phyloP scores from a whole-genome alignment of 2,113 vertebrate species.

The Globicephala melas region DNA sequence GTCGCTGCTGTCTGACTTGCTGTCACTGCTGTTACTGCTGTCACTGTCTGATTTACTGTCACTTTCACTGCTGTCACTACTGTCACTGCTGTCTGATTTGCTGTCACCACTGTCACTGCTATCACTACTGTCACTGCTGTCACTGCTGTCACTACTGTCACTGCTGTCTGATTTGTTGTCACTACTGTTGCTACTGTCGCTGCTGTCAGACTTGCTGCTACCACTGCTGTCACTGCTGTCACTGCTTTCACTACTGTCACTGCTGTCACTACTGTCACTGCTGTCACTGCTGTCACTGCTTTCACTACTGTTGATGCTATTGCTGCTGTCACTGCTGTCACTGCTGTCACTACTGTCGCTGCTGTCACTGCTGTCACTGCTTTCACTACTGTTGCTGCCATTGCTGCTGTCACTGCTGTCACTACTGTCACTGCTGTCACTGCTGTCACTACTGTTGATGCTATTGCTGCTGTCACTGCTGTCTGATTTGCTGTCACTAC shows the following conservation, averaged over 20 bases:
- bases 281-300: background rate
- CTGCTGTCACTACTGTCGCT: background rate
- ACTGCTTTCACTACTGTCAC: background rate
- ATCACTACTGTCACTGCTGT: background rate
- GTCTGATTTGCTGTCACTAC: rapidly evolving
- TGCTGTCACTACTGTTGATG: background rate
- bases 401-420: background rate
- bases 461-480: background rate
- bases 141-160: background rate
- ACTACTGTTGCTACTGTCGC: background rate
- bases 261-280: background rate
- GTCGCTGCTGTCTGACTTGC: rapidly evolving
- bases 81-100: background rate
- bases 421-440: rapidly evolving
- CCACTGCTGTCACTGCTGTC: background rate
- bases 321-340: background rate
- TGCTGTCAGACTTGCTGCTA: background rate
- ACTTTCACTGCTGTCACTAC: background rate
- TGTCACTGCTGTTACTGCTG: background rate
- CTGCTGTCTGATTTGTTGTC: background rate
- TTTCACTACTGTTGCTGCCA: background rate
- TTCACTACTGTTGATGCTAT: background rate
- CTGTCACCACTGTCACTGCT: background rate
- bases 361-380: background rate
- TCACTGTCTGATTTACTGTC: background rate